Evolutionary conservation across 2,888 invertebrate species (phyloP), one percentile per base, ranked within the genome.

Genomic region (Eretmocerus hayati): DNA sequence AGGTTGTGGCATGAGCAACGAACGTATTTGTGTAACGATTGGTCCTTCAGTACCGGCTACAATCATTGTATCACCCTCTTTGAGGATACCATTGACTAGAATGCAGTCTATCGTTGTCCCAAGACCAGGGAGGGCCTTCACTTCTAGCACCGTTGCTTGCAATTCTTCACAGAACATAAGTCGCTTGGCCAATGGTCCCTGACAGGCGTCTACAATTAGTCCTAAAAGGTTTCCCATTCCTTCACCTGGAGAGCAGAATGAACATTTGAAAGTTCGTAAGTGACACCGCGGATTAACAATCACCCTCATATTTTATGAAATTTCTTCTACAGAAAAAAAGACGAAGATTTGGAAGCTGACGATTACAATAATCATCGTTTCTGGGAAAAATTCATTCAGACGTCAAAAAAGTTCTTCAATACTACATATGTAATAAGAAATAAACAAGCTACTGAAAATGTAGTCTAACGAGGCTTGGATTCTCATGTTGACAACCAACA

Each of bases 61-160:
- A 22, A 99, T 81, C 75, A 96, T 86, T 0, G 93, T 92, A 63
- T 97, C 94, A 2, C 95, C 93, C 72, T 95, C 95, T 40, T 80
- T 79, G 30, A 99, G 75, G n/a, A 81, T 84, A 15, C 99, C 99
- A 74, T 99, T 99, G 47, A 99, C 91, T 50, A 99, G 79, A 72
- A 99, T 97, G 19, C 96, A 91, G 77, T 99, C 99, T 62, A 99
- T 94, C 2, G 99, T 99, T 41, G 97, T 99, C 43, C 96, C 96
- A 53, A 99, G 77, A 30, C 99, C 99, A 19, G 94, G 84, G 64
- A 97, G 87, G 0, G 94, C 93, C 79, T 97, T 97, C 31, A 97
- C 96, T 77, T 88, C 87, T 15, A 88, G 74, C 23, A 87, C 86
- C 2, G 84, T 87, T 19, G 90, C 90, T 62, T 95, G 88, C 56